phyloP scores from a whole-genome alignment of 2,888 invertebrate genomes.

The Netelia melanura region DNA sequence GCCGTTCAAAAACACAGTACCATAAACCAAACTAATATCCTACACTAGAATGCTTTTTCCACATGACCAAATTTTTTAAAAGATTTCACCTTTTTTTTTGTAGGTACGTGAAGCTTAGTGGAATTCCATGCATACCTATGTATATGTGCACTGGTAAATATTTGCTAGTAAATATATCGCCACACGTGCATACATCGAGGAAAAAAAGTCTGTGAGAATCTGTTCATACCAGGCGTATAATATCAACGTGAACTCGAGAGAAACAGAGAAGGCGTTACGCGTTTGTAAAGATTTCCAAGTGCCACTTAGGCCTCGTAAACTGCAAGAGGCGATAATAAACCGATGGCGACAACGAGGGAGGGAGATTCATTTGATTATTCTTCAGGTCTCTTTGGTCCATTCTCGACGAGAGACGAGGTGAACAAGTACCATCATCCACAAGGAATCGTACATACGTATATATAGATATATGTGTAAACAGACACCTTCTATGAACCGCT shows the following conservation, averaged over 20 bases:
- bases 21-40: too few relatives aligned
- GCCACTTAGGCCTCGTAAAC: slow-evolving; percentile 64
- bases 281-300: slow-evolving; percentile 58
- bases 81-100: too few relatives aligned
- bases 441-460: slow-evolving; percentile 6
- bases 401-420: not conserved
- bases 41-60: too few relatives aligned
- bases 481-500: slow-evolving; percentile 13
- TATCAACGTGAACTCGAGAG: slow-evolving; percentile 46
- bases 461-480: slow-evolving; percentile 24
- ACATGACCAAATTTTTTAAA: too few relatives aligned
- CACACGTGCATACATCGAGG: slow-evolving; percentile 2
- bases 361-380: slow-evolving; percentile 50
- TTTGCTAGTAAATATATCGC: not conserved
- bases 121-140: not conserved
- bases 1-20: too few relatives aligned
- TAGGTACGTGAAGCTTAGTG: too few relatives aligned
- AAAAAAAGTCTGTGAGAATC: slow-evolving; percentile 13
- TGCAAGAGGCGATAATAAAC: slow-evolving; percentile 56
- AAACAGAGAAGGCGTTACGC: slow-evolving; percentile 3
- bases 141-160: not conserved
- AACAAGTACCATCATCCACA: slow-evolving; percentile 23
- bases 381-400: slow-evolving; percentile 17
- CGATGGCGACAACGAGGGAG: slow-evolving; percentile 25
- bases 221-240: slow-evolving; percentile 17